phyloP scores from a whole-genome alignment of 2,113 vertebrate genomes.

The Emydura subglobosa region DNA sequence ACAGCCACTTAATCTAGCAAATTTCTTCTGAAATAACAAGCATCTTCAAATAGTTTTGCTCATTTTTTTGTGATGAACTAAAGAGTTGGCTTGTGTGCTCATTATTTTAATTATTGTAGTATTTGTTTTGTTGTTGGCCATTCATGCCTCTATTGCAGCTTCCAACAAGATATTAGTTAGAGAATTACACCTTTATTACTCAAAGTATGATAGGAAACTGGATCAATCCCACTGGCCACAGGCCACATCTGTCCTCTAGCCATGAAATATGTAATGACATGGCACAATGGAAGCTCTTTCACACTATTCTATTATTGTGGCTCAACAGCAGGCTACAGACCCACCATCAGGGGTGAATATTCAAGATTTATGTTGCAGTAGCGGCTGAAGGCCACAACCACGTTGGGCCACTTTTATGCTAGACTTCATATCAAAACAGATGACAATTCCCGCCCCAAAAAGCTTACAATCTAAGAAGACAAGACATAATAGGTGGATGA shows the following conservation, averaged over 20 bases:
- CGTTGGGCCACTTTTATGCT: accelerated
- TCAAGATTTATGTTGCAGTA: neutral
- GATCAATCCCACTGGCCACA: neutral
- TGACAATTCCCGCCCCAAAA: neutral
- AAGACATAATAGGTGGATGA: neutral
- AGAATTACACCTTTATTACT: neutral
- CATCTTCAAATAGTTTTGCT: neutral
- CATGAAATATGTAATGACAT: accelerated
- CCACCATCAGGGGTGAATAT: neutral
- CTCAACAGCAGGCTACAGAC: neutral
- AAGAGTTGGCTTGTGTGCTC: neutral
- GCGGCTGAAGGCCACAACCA: neutral
- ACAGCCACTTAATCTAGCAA: neutral
- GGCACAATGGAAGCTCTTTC: neutral
- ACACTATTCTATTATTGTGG: neutral
- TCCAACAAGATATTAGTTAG: neutral
- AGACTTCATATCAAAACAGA: neutral
- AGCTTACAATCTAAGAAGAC: neutral
- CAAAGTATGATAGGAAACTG: neutral
- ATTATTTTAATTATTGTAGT: neutral
- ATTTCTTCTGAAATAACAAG: neutral
- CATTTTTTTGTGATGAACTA: neutral
- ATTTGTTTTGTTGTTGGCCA: neutral
- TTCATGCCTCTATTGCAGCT: neutral
- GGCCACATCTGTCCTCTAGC: neutral